A percentile compares a stretch with the other conserved stretches of the same genome.
phyloP scores from a whole-genome alignment of 2,888 invertebrate genomes.

The Diarsia rubi region DNA sequence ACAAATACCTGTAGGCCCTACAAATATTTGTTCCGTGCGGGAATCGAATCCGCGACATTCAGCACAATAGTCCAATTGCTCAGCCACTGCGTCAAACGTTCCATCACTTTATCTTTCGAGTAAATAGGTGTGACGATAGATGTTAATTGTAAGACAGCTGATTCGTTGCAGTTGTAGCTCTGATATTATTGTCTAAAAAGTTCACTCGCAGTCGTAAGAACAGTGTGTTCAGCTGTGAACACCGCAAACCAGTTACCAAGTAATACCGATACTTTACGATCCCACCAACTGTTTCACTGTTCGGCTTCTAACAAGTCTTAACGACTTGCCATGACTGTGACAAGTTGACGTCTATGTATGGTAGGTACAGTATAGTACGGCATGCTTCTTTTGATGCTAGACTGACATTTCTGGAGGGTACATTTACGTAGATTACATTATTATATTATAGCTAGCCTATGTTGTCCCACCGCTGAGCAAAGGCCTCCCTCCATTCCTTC shows the following conservation, averaged over 20 bases:
- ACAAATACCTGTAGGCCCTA: no score
- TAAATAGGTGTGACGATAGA: neutral
- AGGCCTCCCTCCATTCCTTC: no score
- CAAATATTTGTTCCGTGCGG: no score
- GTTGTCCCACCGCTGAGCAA: no score
- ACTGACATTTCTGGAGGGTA: neutral
- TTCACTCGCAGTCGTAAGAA: neutral
- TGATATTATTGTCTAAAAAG: neutral
- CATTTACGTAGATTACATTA: no score
- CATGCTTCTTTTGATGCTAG: neutral
- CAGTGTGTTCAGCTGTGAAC: neutral
- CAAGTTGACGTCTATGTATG: neutral
- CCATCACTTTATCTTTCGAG: neutral
- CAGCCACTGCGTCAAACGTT: no score
- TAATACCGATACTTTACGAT: slow-evolving; percentile 4
- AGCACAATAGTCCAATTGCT: no score
- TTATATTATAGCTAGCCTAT: no score
- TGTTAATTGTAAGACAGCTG: neutral
- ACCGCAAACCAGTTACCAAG: neutral
- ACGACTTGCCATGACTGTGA: neutral
- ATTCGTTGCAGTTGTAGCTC: neutral
- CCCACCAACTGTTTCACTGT: neutral
- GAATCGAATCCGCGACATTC: no score
- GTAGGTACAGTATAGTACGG: neutral
- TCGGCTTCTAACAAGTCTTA: neutral